Evolutionary conservation across 2,888 invertebrate species (phyloP).

Genomic region (Drosophila mercatorum): DNA sequence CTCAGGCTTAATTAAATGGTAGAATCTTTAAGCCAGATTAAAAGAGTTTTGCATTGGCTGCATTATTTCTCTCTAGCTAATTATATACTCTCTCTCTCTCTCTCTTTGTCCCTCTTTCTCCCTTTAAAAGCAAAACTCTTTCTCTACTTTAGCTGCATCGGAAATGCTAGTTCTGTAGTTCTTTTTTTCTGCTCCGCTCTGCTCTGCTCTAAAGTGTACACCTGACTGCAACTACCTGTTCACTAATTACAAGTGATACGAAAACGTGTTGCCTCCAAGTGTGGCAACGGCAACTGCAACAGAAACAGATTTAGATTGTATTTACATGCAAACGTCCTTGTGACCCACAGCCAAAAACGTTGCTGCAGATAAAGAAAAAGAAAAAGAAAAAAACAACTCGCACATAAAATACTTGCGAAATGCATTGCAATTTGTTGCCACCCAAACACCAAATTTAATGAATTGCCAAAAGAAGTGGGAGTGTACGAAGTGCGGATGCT

Average conservation of each 20-base stretch:
- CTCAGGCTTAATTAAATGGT: background rate
- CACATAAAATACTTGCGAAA: constrained; percentile 39
- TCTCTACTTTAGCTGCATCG: background rate
- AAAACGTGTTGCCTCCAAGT: constrained; percentile 40
- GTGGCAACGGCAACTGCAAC: constrained; percentile 12
- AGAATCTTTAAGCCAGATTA: background rate
- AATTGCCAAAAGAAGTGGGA: constrained; percentile 14
- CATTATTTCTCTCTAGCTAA: constrained; percentile 2
- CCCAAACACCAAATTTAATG: constrained; percentile 33
- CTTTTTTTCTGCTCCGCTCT: background rate
- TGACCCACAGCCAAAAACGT: constrained; percentile 51
- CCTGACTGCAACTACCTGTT: constrained; percentile 43
- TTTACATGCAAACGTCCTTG: constrained; percentile 62
- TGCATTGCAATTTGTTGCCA: constrained; percentile 16
- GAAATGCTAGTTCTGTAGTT: background rate
- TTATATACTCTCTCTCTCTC: background rate
- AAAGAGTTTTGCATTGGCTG: background rate
- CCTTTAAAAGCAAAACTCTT: background rate
- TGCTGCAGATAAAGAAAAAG: constrained; percentile 35
- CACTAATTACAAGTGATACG: constrained; percentile 58
- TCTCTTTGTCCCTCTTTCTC: background rate
- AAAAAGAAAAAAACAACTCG: too few relatives aligned
- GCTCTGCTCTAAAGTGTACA: background rate
- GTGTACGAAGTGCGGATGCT: constrained; percentile 18
- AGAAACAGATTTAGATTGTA: constrained; percentile 62